A percentile compares a stretch with the other conserved stretches of the same genome.
These are phyloP conservation scores for Chrysina gloriosa DNA, from an alignment of 2,888 invertebrate genomes.

Conservation along the genomic window DNA sequence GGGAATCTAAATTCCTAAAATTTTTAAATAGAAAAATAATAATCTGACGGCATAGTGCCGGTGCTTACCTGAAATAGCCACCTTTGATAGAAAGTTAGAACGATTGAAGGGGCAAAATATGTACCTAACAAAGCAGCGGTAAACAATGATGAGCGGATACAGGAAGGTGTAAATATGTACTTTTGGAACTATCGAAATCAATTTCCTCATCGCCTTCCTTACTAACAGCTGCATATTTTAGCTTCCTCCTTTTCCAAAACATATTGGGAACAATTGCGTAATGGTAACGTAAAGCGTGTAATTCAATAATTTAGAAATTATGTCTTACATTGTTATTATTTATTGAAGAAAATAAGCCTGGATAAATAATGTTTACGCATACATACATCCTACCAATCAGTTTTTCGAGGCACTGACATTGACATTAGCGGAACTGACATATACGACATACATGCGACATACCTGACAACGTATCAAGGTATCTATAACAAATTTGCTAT, in stretches of 20 bases:
- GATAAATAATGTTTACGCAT: not conserved
- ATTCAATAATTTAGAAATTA: not conserved
- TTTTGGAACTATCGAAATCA: constrained; percentile 57
- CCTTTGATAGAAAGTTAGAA: constrained; percentile 97
- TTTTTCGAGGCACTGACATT: constrained; percentile 35
- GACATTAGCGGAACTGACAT: constrained; percentile 27
- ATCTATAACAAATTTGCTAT: too few species aligned
- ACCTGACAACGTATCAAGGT: too few species aligned
- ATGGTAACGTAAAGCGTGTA: not conserved
- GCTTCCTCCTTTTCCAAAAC: constrained; percentile 53
- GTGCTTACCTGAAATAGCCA: constrained; percentile 90
- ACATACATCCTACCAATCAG: not conserved
- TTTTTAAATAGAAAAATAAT: too few species aligned
- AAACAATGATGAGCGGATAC: constrained; percentile 61
- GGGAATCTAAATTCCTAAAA: constrained; percentile 88
- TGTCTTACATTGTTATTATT: constrained; percentile 15
- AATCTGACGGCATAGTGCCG: too few species aligned
- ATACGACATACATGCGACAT: not conserved
- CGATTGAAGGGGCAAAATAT: constrained; percentile 93
- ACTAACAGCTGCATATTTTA: constrained; percentile 57
- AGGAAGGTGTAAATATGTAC: constrained; percentile 57
- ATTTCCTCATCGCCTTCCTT: constrained; percentile 54
- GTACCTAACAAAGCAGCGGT: constrained; percentile 74
- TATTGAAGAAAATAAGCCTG: not conserved
- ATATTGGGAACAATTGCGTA: constrained; percentile 41